phyloP scores from a whole-genome alignment of 2,888 invertebrate genomes.

The Incurvaria masculella region DNA sequence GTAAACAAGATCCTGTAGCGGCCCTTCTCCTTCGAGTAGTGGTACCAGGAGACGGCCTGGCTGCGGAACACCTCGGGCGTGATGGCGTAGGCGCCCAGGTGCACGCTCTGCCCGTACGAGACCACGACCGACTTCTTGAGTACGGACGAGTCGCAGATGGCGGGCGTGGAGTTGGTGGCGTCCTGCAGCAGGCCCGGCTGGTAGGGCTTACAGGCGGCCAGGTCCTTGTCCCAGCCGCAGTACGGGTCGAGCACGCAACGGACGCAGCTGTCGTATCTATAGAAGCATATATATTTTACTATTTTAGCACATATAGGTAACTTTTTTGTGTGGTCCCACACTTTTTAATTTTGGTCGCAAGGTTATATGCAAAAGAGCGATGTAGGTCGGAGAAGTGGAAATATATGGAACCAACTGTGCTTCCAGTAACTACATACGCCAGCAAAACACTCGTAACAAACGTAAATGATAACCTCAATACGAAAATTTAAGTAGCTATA shows the following conservation, averaged over 20 bases:
- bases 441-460: no score
- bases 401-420: no score
- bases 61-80: constrained; percentile 48
- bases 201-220: constrained; percentile 55
- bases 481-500: no score
- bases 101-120: constrained; percentile 62
- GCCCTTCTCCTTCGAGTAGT: constrained; percentile 53
- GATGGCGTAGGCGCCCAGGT: constrained; percentile 53
- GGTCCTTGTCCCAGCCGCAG: constrained; percentile 68
- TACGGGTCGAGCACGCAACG: constrained; percentile 65
- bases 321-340: no score
- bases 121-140: constrained; percentile 54
- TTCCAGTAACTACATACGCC: no score
- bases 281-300: no score
- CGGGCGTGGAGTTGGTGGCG: constrained; percentile 57
- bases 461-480: no score
- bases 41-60: constrained; percentile 49
- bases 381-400: no score
- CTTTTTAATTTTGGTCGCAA: no score
- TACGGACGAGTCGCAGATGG: constrained; percentile 56
- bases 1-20: constrained; percentile 54
- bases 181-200: constrained; percentile 57
- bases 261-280: constrained; percentile 59
- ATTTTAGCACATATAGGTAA: no score
- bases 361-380: no score